Percentiles rank a stretch among this genome's conserved stretches.
Conservation (phyloP, 2,888 invertebrate genomes). For the Eilema depressum region DNA sequence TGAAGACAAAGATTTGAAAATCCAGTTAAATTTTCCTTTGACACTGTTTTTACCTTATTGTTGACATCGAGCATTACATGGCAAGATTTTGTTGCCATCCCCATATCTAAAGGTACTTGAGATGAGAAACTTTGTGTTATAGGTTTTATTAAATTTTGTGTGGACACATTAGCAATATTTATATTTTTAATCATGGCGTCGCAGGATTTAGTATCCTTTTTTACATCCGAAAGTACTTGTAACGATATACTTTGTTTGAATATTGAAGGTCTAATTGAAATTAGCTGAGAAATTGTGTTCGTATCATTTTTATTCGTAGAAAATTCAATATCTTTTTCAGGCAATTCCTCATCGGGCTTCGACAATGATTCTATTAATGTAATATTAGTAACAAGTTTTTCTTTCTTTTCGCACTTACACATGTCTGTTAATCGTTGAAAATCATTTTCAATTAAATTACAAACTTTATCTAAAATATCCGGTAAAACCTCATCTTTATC, state of each 20-base stretch:
- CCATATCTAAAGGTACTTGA: conserved; percentile 56
- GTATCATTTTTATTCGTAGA: conserved; percentile 11
- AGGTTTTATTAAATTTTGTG: neutral
- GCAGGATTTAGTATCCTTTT: conserved; percentile 17
- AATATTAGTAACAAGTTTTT: conserved; percentile 19
- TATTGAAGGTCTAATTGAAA: conserved; percentile 1
- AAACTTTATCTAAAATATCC: conserved; percentile 69
- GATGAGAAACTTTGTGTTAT: conserved; percentile 41
- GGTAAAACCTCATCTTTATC: conserved; percentile 60
- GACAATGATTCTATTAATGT: conserved; percentile 14
- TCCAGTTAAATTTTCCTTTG: conserved; percentile 33
- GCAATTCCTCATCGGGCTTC: conserved; percentile 41
- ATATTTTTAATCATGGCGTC: conserved; percentile 44
- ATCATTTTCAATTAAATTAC: conserved; percentile 74
- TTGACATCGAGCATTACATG: conserved; percentile 38
- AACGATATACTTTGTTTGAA: conserved; percentile 40
- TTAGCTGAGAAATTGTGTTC: conserved; percentile 11
- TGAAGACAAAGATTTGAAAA: conserved; percentile 26
- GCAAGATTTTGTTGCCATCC: conserved; percentile 62
- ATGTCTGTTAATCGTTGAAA: conserved; percentile 72
- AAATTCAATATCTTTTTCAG: conserved; percentile 55
- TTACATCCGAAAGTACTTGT: conserved; percentile 46
- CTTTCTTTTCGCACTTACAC: conserved; percentile 57
- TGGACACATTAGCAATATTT: conserved; percentile 33
- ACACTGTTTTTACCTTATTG: conserved; percentile 10